Conservation (phyloP, 2,797 vertebrate species). For the Mareca strepera region DNA sequence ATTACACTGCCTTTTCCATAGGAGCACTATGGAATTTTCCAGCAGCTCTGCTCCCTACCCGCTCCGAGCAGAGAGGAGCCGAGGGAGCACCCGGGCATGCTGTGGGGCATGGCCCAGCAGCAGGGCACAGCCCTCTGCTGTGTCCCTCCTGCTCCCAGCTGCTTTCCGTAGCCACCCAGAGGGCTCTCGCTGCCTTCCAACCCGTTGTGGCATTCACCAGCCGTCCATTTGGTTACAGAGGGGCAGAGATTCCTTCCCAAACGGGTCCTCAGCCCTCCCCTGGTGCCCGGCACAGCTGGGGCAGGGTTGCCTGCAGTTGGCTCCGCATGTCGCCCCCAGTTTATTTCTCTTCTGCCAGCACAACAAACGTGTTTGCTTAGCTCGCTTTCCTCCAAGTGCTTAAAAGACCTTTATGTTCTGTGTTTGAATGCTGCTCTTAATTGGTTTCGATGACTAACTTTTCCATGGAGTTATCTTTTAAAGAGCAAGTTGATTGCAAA, state of each 20-base stretch:
- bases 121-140: background rate
- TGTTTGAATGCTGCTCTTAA: slow-evolving; percentile 63
- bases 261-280: background rate
- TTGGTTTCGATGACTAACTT: slow-evolving; percentile 67
- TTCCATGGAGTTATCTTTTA: slow-evolving; percentile 21
- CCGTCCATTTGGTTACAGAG: background rate
- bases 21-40: slow-evolving; percentile 54
- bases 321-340: background rate
- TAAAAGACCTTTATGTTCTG: slow-evolving; percentile 70
- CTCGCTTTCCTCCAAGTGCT: slow-evolving; percentile 52
- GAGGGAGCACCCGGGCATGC: background rate
- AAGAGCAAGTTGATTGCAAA: slow-evolving; percentile 13
- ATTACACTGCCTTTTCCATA: slow-evolving; percentile 42
- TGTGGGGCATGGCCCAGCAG: background rate
- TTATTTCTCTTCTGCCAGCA: slow-evolving; percentile 41
- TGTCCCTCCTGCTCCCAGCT: background rate
- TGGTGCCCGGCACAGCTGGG: background rate
- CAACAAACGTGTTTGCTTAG: slow-evolving; percentile 41
- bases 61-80: background rate
- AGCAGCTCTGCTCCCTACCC: background rate
- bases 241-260: background rate
- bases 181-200: background rate
- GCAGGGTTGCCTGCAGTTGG: background rate
- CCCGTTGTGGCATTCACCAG: background rate
- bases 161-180: background rate